These are phyloP conservation scores for Siderastrea siderea DNA, from an alignment of 92 coral and sea anemone species.

Conservation along the genomic window DNA sequence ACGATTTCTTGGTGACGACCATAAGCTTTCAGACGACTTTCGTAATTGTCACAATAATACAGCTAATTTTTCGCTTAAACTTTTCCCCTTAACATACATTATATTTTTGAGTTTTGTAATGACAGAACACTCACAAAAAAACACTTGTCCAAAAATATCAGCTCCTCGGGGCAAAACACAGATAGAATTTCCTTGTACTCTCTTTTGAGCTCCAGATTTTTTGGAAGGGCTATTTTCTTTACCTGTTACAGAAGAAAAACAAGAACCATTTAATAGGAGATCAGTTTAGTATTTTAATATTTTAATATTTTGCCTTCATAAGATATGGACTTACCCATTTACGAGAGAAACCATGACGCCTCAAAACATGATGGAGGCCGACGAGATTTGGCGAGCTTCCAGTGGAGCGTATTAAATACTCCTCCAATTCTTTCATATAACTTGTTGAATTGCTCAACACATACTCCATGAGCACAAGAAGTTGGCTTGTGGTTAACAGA, in stretches of 20 bases:
- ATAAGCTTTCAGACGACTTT: not conserved
- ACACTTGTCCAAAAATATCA: constrained; percentile 57
- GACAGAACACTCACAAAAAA: constrained; percentile 52
- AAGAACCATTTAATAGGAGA: not conserved
- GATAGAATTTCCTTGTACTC: constrained; percentile 18
- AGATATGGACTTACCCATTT: not conserved
- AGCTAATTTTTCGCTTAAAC: not conserved
- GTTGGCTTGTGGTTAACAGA: constrained; percentile 58
- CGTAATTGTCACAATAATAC: not conserved
- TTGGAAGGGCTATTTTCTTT: constrained; percentile 38
- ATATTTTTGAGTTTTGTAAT: not conserved
- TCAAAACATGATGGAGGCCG: constrained; percentile 26
- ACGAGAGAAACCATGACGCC: not conserved
- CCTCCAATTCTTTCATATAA: constrained; percentile 33
- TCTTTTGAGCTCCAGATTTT: constrained; percentile 8
- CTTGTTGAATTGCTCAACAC: constrained; percentile 29
- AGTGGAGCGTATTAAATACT: constrained; percentile 27
- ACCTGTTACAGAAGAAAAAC: constrained; percentile 13
- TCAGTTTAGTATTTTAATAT: not conserved
- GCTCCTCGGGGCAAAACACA: constrained; percentile 41
- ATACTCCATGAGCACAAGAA: constrained; percentile 44
- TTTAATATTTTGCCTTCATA: not conserved
- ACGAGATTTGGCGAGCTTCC: constrained; percentile 18
- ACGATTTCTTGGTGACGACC: not conserved
- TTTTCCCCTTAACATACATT: too few relatives aligned